These are phyloP conservation scores for Elgonia sp. DNA, from an alignment of 2,888 invertebrate genomes.

Conservation along the genomic window DNA sequence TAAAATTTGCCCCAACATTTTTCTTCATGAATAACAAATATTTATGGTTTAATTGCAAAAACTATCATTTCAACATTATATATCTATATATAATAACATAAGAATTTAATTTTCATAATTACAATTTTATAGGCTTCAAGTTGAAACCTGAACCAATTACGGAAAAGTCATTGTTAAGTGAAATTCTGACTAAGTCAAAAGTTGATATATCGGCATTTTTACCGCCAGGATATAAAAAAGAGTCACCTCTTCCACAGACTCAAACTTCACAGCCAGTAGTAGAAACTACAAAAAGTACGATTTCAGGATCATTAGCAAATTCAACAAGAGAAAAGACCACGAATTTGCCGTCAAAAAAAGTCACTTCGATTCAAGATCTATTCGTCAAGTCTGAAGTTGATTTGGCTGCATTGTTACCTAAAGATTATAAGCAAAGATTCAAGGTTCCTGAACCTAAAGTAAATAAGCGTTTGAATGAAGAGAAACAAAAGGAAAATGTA, in stretches of 20 bases:
- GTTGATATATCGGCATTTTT: constrained; percentile 87
- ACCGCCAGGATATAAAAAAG: constrained; percentile 89
- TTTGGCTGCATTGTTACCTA: constrained; percentile 87
- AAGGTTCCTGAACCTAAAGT: constrained; percentile 69
- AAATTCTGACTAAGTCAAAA: constrained; percentile 84
- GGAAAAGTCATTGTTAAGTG: constrained; percentile 84
- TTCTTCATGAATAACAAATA: too few species aligned
- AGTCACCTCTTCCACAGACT: constrained; percentile 78
- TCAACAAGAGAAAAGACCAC: constrained; percentile 78
- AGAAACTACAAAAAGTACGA: not conserved
- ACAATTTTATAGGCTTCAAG: not conserved
- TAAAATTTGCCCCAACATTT: too few species aligned
- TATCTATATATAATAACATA: too few species aligned
- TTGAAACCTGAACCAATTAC: constrained; percentile 85
- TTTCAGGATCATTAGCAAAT: not conserved
- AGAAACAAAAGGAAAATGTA: constrained; percentile 29
- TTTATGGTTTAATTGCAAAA: too few species aligned
- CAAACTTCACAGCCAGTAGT: not conserved
- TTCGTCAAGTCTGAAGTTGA: constrained; percentile 85
- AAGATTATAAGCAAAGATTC: constrained; percentile 88
- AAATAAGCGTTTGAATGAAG: constrained; percentile 52
- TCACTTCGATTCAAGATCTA: constrained; percentile 82
- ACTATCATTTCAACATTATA: too few species aligned
- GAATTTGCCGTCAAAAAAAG: constrained; percentile 83
- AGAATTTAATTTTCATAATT: too few species aligned